These are phyloP conservation scores for Gobiocypris rarus DNA, from an alignment of 2,113 vertebrate genomes.

Conservation along the genomic window DNA sequence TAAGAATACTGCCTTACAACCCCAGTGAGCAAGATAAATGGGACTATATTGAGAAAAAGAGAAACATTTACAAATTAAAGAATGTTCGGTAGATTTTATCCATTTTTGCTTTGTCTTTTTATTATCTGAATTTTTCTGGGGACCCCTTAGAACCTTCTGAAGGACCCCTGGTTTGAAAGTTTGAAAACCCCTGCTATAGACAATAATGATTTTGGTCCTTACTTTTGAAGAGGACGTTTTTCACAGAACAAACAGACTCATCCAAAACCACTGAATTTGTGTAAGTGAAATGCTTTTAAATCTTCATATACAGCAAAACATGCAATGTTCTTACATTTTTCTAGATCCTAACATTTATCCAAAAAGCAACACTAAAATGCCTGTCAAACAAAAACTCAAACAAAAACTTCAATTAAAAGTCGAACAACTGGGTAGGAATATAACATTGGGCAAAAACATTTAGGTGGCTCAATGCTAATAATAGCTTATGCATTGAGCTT, in stretches of 20 bases:
- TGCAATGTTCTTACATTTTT: too few relatives aligned
- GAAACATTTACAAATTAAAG: too few relatives aligned
- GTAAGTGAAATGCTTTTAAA: background rate
- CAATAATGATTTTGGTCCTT: background rate
- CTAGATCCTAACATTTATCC: background rate
- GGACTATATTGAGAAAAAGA: too few relatives aligned
- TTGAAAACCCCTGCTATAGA: too few relatives aligned
- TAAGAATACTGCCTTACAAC: too few relatives aligned
- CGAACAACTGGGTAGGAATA: background rate
- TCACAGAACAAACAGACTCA: background rate
- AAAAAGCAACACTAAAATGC: background rate
- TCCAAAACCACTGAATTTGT: background rate
- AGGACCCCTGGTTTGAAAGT: too few relatives aligned
- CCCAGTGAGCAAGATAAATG: too few relatives aligned
- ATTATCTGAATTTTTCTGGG: too few relatives aligned
- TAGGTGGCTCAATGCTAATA: background rate
- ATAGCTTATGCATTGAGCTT: background rate
- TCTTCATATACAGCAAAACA: background rate
- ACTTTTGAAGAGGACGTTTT: background rate
- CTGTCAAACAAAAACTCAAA: background rate
- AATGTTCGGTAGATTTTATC: too few relatives aligned
- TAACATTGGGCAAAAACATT: background rate
- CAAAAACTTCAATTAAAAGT: background rate
- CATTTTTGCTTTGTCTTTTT: too few relatives aligned
- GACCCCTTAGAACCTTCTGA: too few relatives aligned